Conservation (phyloP, 2,113 vertebrate genomes). For the Hymenochirus boettgeri region DNA sequence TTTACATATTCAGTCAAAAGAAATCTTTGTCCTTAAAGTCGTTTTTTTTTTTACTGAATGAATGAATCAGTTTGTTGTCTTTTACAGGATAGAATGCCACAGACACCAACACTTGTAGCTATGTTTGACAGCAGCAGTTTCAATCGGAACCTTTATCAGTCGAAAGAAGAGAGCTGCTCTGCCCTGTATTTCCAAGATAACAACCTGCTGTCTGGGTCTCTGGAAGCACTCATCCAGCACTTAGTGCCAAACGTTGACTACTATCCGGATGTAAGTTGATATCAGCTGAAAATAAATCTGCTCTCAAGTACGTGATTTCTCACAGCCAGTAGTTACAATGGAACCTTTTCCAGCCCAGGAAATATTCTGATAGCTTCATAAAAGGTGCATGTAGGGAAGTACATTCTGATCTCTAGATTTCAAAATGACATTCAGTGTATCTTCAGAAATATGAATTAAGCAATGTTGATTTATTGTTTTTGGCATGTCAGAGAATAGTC, state of each 20-base stretch:
- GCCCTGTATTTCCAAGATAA: conserved; percentile 84
- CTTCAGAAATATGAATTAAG: too few relatives aligned
- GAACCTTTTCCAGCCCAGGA: conserved; percentile 16
- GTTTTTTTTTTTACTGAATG: too few relatives aligned
- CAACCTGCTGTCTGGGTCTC: conserved; percentile 83
- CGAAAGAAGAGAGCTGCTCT: conserved; percentile 70
- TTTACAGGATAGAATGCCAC: conserved; percentile 83
- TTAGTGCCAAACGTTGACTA: conserved; percentile 85
- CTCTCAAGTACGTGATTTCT: conserved; percentile 15
- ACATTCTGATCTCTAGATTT: too few relatives aligned
- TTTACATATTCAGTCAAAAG: too few relatives aligned
- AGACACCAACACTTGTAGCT: conserved; percentile 76
- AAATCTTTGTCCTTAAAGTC: too few relatives aligned
- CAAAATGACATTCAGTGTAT: too few relatives aligned
- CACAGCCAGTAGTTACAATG: conserved; percentile 7
- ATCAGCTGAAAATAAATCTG: not conserved
- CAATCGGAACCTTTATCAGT: conserved; percentile 80
- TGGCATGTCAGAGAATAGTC: too few relatives aligned
- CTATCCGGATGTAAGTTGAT: conserved; percentile 84
- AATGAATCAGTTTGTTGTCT: too few relatives aligned
- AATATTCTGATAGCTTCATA: conserved; percentile 26
- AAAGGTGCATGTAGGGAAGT: not conserved
- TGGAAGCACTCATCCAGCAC: conserved; percentile 90
- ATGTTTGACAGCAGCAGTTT: conserved; percentile 79
- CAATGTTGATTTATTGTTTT: too few relatives aligned